Evolutionary conservation across 2,888 invertebrate genomes (phyloP).

Genomic region (Microctonus hyperodae): DNA sequence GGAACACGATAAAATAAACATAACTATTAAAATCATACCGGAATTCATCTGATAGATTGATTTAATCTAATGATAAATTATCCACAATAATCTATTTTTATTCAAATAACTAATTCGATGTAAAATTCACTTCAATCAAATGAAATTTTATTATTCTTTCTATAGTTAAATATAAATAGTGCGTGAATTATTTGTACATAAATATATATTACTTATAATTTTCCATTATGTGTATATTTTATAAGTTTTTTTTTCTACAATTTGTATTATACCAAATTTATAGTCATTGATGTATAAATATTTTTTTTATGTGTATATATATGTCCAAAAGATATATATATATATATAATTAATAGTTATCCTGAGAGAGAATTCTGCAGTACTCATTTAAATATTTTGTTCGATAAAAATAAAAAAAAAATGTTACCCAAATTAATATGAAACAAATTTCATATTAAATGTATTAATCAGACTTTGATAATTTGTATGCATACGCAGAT

Average conservation of each 20-base stretch:
- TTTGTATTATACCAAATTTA: not conserved
- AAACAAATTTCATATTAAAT: not conserved
- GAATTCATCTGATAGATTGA: too few species aligned
- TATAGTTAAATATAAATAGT: too few species aligned
- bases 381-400: not conserved
- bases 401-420: conserved; percentile 28
- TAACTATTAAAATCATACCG: too few species aligned
- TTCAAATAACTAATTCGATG: too few species aligned
- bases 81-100: too few species aligned
- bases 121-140: too few species aligned
- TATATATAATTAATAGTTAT: not conserved
- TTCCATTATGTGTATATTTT: not conserved
- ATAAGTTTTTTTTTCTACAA: conserved; percentile 4
- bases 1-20: not conserved
- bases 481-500: not conserved
- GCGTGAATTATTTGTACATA: conserved; percentile 21
- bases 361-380: not conserved
- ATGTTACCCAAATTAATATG: not conserved
- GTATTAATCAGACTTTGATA: not conserved
- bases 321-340: not conserved
- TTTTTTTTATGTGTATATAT: not conserved
- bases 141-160: too few species aligned
- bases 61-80: too few species aligned
- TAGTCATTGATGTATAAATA: not conserved
- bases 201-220: not conserved